Evolutionary conservation across 1,140 invertebrate genomes (phyloP), one percentile per base, ranked within the genome.

Genomic region (Globodera ellingtonae): DNA sequence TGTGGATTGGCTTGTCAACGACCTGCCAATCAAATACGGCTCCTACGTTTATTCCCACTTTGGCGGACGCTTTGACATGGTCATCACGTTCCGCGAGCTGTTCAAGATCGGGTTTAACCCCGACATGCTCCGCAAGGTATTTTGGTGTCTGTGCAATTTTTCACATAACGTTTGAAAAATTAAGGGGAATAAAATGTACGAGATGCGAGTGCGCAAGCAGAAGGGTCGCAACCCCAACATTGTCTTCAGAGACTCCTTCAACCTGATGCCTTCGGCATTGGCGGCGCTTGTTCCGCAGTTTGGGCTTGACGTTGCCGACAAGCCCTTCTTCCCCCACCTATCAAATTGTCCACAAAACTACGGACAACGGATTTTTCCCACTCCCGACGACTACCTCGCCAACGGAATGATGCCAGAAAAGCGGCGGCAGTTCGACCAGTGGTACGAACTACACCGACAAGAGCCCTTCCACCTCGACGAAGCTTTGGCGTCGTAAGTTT

Each of bases 371-470:
- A 76, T 79, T 24, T n/a, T 6, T 8, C 73, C 72, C 0, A 4
- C 46, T 24, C 21, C 50, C 8, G 78, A 66, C 3, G 78, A 79
- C n/a, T 79, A 79, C 21, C 3, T 79, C 1, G 79, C 79, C 44
- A 66, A 81, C 9, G 78, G 73, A 21, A 79, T 79, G 78, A 66
- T 79, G 18, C 79, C 78, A 6, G 78, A 79, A 0, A 79, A 76
- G 48, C 3, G 79, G 7, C 48, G 21, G 24, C 4, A 79, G 47
- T 79, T 79, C 56, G 78, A 78, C 18, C 0, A 9, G 6, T 79
- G 72, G 73, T 79, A 66, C 21, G 78, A 79, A 62, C 6, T 21
- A 3, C 15, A 79, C 46, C 13, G 18, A 6, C 15, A 4, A 0
- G 8, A 44, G 21, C 73, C 72, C 0, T 81, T 79, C 1, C 18